Percentiles rank a stretch among this genome's conserved stretches.
Conservation (phyloP, 2,888 invertebrate genomes). For the Crepidodera aurea region DNA sequence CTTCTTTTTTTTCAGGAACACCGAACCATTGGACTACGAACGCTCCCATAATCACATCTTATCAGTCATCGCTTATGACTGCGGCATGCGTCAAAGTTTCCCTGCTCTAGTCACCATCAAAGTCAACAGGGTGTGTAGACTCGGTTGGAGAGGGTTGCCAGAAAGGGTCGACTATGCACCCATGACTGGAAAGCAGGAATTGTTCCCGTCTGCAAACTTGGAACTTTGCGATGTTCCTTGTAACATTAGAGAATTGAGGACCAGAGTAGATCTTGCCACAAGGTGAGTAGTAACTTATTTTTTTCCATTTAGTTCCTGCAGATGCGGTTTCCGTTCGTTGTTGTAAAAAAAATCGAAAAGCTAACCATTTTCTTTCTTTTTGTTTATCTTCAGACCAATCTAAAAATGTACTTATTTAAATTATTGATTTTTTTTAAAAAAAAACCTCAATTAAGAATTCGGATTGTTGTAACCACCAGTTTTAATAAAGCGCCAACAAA, state of each 20-base stretch:
- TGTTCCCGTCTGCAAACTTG: conserved; percentile 79
- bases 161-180: conserved; percentile 89
- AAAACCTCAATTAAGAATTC: no score
- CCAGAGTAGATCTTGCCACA: conserved; percentile 62
- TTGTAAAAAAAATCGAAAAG: no score
- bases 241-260: conserved; percentile 64
- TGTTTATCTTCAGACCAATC: no score
- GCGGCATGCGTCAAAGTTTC: conserved; percentile 93
- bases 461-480: no score
- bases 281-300: conserved; percentile 53
- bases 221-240: conserved; percentile 72
- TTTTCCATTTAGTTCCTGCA: no score
- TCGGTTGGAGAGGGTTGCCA: conserved; percentile 71
- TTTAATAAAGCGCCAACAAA: no score
- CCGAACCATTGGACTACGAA: conserved; percentile 91
- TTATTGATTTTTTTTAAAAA: no score
- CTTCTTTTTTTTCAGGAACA: conserved; percentile 75
- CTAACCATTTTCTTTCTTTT: no score
- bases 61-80: conserved; percentile 96
- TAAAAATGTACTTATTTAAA: no score
- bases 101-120: conserved; percentile 97
- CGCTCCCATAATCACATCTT: conserved; percentile 95
- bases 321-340: no score
- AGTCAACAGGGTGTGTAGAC: conserved; percentile 65
- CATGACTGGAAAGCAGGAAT: conserved; percentile 78